These are phyloP conservation scores for Mormyrus proboscirostris DNA, from an alignment of 2,797 vertebrate genomes.

Conservation along the genomic window DNA sequence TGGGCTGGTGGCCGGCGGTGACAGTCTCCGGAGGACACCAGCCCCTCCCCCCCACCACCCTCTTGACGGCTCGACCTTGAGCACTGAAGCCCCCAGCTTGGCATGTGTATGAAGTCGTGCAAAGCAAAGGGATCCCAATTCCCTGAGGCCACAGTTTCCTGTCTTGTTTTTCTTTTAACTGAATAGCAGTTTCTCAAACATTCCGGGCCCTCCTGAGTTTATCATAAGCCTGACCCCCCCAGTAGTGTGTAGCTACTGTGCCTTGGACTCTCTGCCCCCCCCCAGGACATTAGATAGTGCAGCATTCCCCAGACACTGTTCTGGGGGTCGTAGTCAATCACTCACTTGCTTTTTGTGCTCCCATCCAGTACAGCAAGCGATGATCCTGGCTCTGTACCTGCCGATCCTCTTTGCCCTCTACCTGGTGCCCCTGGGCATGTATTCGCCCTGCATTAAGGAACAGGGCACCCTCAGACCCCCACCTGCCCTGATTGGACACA, in stretches of 20 bases:
- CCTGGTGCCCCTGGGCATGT: slow-evolving; percentile 81
- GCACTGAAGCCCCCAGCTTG: not conserved
- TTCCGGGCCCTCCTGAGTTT: not conserved
- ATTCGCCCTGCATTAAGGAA: slow-evolving; percentile 82
- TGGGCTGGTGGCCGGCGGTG: not conserved
- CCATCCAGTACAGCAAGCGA: slow-evolving; percentile 66
- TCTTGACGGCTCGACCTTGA: not conserved
- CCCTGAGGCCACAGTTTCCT: not conserved
- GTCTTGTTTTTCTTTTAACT: not conserved
- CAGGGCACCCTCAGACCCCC: slow-evolving; percentile 70
- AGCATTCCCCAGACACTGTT: not conserved
- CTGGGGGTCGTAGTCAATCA: not conserved
- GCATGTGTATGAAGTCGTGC: not conserved
- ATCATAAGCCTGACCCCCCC: not conserved
- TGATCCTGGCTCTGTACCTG: slow-evolving; percentile 69
- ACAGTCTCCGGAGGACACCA: not conserved
- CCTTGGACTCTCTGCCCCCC: not conserved
- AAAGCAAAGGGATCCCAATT: not conserved
- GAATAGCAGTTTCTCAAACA: not conserved
- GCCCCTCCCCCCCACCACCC: not conserved
- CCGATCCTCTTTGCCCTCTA: slow-evolving; percentile 71
- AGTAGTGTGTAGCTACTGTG: not conserved
- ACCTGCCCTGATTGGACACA: slow-evolving; percentile 76
- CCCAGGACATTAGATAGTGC: not conserved
- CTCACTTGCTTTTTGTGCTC: not conserved